These are phyloP conservation scores for Phalacrocorax carbo DNA, from an alignment of 2,113 vertebrate genomes.

Conservation along the genomic window DNA sequence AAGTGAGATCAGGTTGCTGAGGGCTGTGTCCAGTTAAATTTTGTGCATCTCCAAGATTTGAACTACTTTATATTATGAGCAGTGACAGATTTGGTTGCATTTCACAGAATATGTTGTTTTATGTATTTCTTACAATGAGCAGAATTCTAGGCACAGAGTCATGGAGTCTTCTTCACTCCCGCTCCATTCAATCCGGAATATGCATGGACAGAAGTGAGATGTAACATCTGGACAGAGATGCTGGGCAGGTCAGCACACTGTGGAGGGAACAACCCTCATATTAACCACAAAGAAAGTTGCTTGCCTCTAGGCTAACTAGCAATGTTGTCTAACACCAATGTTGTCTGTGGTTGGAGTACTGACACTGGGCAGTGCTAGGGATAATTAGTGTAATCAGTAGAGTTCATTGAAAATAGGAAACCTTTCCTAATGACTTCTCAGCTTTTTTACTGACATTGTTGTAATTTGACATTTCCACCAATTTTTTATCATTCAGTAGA, in stretches of 20 bases:
- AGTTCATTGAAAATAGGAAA: background rate
- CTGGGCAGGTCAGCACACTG: background rate
- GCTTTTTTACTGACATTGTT: background rate
- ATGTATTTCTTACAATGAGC: accelerated
- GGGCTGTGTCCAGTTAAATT: background rate
- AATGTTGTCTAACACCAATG: background rate
- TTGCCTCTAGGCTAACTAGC: background rate
- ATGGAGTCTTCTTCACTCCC: background rate
- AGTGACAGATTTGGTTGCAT: background rate
- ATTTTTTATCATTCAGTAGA: background rate
- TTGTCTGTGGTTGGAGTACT: background rate
- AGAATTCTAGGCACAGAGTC: background rate
- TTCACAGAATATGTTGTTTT: background rate
- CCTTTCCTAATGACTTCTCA: background rate
- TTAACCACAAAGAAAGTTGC: background rate
- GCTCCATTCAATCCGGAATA: background rate
- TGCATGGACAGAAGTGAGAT: background rate
- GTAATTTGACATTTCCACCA: background rate
- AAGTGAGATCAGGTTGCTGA: background rate
- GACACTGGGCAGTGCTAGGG: background rate
- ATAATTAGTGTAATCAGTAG: background rate
- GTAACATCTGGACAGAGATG: background rate
- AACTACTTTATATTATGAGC: background rate
- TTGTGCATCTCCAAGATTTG: background rate
- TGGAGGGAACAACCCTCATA: background rate